Conservation (phyloP, 2,797 vertebrate species). For the Manis javanica region DNA sequence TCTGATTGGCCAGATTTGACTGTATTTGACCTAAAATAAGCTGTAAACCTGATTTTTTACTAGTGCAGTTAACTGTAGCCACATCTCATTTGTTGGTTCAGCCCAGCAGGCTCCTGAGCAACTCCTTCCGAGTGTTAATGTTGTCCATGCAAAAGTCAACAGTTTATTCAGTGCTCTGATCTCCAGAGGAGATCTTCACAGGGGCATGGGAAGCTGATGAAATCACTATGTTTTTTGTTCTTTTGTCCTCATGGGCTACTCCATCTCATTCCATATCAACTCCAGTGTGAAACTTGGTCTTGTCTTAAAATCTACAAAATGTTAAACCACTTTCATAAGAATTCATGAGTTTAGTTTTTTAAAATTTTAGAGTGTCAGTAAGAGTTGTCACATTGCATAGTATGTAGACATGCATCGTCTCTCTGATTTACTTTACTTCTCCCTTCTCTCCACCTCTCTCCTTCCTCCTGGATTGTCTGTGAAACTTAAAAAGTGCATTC, state of each 20-base stretch:
- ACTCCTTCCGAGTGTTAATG: neutral
- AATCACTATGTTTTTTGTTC: neutral
- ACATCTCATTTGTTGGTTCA: neutral
- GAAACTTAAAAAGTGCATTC: neutral
- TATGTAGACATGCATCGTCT: neutral
- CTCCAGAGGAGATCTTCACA: neutral
- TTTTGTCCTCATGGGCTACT: neutral
- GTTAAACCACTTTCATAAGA: neutral
- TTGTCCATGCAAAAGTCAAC: neutral
- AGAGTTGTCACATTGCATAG: neutral
- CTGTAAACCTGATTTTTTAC: neutral
- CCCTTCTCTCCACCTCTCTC: neutral
- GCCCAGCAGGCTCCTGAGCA: neutral
- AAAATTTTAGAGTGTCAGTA: neutral
- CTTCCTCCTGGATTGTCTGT: neutral
- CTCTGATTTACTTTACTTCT: neutral
- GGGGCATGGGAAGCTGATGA: neutral
- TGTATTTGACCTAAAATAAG: neutral
- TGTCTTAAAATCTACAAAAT: slow-evolving; percentile 1
- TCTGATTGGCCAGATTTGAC: neutral
- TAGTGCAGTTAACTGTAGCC: neutral
- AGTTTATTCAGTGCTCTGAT: neutral
- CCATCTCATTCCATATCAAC: neutral
- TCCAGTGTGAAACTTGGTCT: neutral
- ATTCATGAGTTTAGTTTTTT: neutral